These are phyloP conservation scores for Meriones psammophilus DNA, from an alignment of 2,797 vertebrate species.

Conservation along the genomic window DNA sequence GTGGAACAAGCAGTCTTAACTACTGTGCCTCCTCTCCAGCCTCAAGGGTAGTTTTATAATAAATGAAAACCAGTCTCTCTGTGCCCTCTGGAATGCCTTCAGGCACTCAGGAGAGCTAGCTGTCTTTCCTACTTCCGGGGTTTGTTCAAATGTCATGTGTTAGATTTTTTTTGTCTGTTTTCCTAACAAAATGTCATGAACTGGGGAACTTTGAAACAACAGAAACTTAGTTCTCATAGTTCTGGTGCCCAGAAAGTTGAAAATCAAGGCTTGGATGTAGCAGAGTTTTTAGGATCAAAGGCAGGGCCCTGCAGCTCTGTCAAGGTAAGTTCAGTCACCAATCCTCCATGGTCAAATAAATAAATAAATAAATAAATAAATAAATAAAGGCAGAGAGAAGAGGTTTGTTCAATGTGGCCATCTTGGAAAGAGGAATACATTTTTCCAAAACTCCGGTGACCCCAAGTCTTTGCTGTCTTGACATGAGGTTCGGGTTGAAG, in stretches of 20 bases:
- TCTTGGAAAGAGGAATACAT: not conserved
- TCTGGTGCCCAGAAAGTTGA: not conserved
- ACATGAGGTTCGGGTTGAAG: not conserved
- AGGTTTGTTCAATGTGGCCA: not conserved
- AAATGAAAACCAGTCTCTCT: too few species aligned
- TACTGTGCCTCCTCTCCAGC: not conserved
- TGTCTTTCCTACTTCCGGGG: too few species aligned
- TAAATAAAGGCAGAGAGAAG: not conserved
- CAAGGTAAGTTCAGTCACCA: not conserved
- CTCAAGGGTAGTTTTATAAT: not conserved
- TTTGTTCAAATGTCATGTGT: not conserved
- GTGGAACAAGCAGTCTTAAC: not conserved
- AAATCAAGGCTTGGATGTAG: not conserved
- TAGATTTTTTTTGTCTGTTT: not conserved
- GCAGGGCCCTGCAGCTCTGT: not conserved
- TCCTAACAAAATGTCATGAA: not conserved
- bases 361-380: not conserved
- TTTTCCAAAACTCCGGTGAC: too few species aligned
- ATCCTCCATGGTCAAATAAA: not conserved
- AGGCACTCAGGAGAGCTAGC: not conserved
- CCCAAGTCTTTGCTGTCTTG: not conserved
- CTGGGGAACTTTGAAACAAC: not conserved
- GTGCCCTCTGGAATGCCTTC: not conserved
- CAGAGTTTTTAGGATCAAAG: not conserved
- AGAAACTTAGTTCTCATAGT: not conserved